Conservation (phyloP, 2,113 vertebrate genomes). For the Nymphicus hollandicus region DNA sequence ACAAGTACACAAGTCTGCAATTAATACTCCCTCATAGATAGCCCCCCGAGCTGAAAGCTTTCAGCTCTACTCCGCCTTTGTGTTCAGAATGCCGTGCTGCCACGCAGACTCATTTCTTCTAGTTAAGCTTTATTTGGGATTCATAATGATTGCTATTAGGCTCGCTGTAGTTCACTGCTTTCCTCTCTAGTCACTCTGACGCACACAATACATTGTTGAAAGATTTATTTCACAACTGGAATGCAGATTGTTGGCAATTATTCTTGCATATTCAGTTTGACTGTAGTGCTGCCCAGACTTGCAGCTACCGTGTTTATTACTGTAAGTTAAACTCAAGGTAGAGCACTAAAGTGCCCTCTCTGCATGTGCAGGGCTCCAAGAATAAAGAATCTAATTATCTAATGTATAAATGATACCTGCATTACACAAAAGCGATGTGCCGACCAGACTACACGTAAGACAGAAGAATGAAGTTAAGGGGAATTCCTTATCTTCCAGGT, state of each 20-base stretch:
- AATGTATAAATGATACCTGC: background rate
- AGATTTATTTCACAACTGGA: conserved; percentile 67
- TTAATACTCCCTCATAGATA: background rate
- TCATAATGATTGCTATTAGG: conserved; percentile 29
- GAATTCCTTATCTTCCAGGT: background rate
- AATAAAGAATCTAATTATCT: background rate
- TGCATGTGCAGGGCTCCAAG: background rate
- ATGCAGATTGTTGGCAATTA: conserved; percentile 60
- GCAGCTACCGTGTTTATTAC: conserved; percentile 44
- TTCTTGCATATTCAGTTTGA: conserved; percentile 55
- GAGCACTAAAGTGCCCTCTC: background rate
- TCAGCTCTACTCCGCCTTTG: background rate
- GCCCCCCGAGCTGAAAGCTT: background rate
- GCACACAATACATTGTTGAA: conserved; percentile 56
- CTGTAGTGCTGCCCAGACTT: conserved; percentile 61
- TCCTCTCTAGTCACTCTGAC: conserved; percentile 59
- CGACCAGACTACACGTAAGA: background rate
- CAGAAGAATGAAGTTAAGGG: background rate
- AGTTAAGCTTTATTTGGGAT: conserved; percentile 2
- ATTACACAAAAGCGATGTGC: background rate
- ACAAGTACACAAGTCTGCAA: background rate
- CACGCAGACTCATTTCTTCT: background rate
- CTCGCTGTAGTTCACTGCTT: conserved; percentile 13
- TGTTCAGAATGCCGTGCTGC: background rate
- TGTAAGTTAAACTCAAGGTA: conserved; percentile 23